Conservation (phyloP, 1,140 invertebrate genomes). For the Druon quercuslanigerum region DNA sequence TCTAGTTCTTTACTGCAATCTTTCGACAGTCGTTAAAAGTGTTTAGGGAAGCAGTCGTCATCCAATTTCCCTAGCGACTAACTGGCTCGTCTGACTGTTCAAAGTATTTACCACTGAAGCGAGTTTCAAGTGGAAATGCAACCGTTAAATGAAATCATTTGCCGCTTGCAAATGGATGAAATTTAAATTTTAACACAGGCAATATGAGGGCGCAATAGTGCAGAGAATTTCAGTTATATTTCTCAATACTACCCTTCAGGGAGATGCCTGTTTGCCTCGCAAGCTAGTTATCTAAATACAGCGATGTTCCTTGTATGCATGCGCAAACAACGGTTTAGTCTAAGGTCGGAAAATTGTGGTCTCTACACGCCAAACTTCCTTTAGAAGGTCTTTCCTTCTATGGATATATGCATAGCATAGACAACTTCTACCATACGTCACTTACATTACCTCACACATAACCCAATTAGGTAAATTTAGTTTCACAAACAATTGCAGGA, state of each 20-base stretch:
- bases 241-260: constrained; percentile 13
- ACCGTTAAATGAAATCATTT: constrained; percentile 19
- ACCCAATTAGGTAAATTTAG: constrained; percentile 20
- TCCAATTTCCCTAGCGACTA: too few relatives aligned
- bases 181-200: constrained; percentile 7
- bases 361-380: neutral
- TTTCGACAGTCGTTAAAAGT: too few relatives aligned
- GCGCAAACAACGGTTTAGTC: too few relatives aligned
- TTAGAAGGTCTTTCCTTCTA: neutral
- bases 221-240: constrained; percentile 9
- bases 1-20: too few relatives aligned
- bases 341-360: too few relatives aligned
- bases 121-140: neutral
- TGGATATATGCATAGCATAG: neutral
- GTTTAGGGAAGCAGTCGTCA: too few relatives aligned
- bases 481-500: neutral
- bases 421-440: neutral
- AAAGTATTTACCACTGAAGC: constrained; percentile 5
- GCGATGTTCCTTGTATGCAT: neutral
- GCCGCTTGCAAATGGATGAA: constrained; percentile 10
- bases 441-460: neutral
- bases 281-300: constrained; percentile 10
- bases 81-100: neutral
- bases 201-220: constrained; percentile 2
- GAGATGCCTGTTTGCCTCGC: neutral